phyloP scores from a whole-genome alignment of 2,888 invertebrate species.

The Pterostichus madidus region DNA sequence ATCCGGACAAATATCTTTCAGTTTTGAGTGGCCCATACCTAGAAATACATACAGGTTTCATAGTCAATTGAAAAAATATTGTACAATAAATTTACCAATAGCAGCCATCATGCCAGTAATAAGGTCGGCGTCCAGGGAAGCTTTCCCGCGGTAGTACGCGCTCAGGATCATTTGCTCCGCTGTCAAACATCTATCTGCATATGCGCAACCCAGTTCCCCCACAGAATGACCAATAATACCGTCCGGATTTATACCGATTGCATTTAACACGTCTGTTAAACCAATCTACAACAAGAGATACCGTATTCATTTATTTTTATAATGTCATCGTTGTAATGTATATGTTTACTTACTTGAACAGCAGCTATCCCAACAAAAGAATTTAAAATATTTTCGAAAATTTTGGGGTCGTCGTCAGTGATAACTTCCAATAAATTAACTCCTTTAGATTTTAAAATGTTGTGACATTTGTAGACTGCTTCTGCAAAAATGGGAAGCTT shows the following conservation, averaged over 20 bases:
- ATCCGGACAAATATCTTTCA: conserved; percentile 83
- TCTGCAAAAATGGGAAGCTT: conserved; percentile 83
- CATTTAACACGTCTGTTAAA: conserved; percentile 77
- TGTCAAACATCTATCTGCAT: too few relatives aligned
- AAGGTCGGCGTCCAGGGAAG: too few relatives aligned
- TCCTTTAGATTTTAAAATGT: conserved; percentile 80
- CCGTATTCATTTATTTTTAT: conserved; percentile 42
- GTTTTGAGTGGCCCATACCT: conserved; percentile 69
- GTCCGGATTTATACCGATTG: conserved; percentile 73
- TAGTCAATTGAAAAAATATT: too few relatives aligned
- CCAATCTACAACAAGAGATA: conserved; percentile 74
- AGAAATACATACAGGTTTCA: too few relatives aligned
- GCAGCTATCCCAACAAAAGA: too few relatives aligned
- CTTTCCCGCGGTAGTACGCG: too few relatives aligned
- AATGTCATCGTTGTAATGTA: background rate
- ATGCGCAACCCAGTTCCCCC: too few relatives aligned
- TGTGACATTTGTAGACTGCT: conserved; percentile 81
- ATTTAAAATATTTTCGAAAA: too few relatives aligned
- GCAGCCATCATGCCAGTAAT: too few relatives aligned
- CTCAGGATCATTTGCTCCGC: too few relatives aligned
- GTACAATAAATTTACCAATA: conserved; percentile 83
- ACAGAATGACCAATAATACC: conserved; percentile 76
- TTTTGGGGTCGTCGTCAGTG: conserved; percentile 79
- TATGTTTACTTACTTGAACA: conserved; percentile 73
- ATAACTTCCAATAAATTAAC: conserved; percentile 83